Conservation (phyloP, 2,113 vertebrate genomes). For the Callipepla californica region DNA sequence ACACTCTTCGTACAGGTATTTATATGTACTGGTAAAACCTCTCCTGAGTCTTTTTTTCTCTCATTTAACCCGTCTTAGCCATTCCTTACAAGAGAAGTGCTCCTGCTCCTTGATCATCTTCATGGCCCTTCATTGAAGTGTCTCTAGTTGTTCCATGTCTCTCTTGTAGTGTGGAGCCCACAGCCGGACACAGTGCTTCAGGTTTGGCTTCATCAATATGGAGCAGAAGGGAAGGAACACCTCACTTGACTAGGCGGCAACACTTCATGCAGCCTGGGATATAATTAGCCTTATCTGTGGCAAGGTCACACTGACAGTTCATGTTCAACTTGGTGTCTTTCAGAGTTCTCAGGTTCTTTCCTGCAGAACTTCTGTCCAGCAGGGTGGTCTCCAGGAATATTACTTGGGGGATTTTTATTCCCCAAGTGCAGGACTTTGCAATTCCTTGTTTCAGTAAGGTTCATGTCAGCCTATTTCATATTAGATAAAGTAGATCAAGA, state of each 20-base stretch:
- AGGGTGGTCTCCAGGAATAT: background rate
- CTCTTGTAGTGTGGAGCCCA: background rate
- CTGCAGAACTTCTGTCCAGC: background rate
- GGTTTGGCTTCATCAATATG: background rate
- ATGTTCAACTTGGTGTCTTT: background rate
- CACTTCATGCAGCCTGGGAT: background rate
- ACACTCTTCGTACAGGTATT: background rate
- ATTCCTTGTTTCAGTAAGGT: background rate
- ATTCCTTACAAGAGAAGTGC: background rate
- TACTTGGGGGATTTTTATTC: background rate
- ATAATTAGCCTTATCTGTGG: accelerated
- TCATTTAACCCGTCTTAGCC: background rate
- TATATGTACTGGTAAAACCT: background rate
- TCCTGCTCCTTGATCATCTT: background rate
- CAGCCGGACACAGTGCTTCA: background rate
- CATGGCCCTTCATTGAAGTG: background rate
- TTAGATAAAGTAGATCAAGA: background rate
- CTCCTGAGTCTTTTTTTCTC: background rate
- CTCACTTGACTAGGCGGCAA: background rate
- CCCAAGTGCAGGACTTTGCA: background rate
- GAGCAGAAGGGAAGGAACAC: background rate
- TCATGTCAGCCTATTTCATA: background rate
- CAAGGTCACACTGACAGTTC: background rate
- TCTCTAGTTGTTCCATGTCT: accelerated
- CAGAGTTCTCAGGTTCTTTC: background rate